A percentile compares a stretch with the other conserved stretches of the same genome.
These are phyloP conservation scores for Biston stratarius DNA, from an alignment of 2,888 invertebrate species.

Conservation along the genomic window DNA sequence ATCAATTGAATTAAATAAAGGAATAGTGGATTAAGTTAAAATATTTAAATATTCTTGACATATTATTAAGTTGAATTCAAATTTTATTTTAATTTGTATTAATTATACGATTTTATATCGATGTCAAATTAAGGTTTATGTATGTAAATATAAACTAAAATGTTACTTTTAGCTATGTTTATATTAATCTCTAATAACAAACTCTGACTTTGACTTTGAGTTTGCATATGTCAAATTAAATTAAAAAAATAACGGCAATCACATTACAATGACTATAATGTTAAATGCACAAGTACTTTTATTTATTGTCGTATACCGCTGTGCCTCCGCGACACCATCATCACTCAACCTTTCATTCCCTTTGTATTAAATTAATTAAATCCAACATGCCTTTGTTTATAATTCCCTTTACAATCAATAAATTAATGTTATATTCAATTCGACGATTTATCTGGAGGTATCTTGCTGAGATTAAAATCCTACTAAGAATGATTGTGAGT, in stretches of 20 bases:
- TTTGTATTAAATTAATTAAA: constrained; percentile 48
- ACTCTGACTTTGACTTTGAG: no score
- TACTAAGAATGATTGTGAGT: constrained; percentile 8
- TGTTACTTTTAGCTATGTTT: no score
- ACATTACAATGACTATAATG: not conserved
- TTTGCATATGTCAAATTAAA: no score
- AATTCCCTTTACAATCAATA: constrained; percentile 43
- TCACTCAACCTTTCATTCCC: constrained; percentile 44
- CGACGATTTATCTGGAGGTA: constrained; percentile 66
- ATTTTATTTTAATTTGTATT: no score
- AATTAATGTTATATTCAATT: constrained; percentile 58
- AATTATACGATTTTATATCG: no score
- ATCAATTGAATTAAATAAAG: no score
- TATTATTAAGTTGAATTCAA: no score
- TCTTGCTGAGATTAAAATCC: constrained; percentile 23
- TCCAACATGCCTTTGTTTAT: constrained; percentile 41
- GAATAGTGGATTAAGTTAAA: no score
- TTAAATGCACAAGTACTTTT: not conserved
- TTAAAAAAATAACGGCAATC: not conserved
- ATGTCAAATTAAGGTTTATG: no score
- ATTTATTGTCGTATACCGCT: constrained; percentile 11
- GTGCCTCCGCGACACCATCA: constrained; percentile 27
- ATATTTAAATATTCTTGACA: no score
- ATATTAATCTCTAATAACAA: no score
- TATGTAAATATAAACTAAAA: no score